These are phyloP conservation scores for Catostylus mosaicus DNA, from an alignment of 30 jellyfish, hydroid and myxozoan species.

Conservation along the genomic window DNA sequence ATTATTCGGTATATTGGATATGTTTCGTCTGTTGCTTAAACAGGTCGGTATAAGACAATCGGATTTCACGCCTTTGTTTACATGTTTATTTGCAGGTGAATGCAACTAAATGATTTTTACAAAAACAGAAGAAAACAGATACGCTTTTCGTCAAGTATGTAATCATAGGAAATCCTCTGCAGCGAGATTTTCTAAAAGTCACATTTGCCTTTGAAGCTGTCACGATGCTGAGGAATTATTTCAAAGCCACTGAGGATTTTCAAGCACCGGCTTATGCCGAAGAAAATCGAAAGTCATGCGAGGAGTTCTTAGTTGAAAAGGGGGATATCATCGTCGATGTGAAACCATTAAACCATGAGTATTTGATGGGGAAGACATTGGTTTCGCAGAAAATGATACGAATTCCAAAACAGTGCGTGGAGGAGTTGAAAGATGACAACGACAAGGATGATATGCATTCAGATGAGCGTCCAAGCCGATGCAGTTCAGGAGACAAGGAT, in stretches of 20 bases:
- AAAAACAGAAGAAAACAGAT: conserved; percentile 20
- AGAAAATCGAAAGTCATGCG: conserved; percentile 36
- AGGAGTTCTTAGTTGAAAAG: conserved; percentile 59
- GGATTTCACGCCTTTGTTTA: background rate
- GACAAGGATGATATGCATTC: conserved; percentile 18
- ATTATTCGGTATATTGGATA: background rate
- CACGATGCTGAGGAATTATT: conserved; percentile 65
- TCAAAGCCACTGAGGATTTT: conserved; percentile 64
- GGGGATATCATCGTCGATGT: conserved; percentile 90
- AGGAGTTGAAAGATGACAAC: conserved; percentile 51
- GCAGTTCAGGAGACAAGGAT: conserved; percentile 7
- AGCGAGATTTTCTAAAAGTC: background rate
- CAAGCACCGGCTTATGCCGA: conserved; percentile 22
- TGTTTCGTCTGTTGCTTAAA: background rate
- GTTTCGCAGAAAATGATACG: conserved; percentile 60
- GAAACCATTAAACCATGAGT: conserved; percentile 41
- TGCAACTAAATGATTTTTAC: background rate
- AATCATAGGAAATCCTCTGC: conserved; percentile 36
- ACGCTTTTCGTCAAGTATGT: background rate
- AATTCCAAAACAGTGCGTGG: conserved; percentile 67
- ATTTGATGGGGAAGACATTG: conserved; percentile 61
- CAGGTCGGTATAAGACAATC: background rate
- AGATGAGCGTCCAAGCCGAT: conserved; percentile 5
- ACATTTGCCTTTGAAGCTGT: conserved; percentile 1
- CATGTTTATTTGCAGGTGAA: background rate